phyloP scores from a whole-genome alignment of 2,113 vertebrate genomes.

The Colistium nudipinnis region DNA sequence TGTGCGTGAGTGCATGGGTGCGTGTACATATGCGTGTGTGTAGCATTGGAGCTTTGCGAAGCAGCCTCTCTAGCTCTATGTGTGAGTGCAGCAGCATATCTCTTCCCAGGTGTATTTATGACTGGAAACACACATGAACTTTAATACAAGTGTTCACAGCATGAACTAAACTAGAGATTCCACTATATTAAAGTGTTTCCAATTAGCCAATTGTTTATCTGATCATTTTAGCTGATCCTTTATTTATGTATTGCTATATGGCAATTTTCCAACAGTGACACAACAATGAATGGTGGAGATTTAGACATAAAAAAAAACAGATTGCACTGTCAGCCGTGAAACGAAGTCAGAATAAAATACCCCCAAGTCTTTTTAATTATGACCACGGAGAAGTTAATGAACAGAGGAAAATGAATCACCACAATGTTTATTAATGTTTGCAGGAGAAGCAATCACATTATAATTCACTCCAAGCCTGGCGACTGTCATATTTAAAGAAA shows the following conservation, averaged over 20 bases:
- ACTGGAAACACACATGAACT: not conserved
- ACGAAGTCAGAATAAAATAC: no score
- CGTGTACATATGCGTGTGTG: not conserved
- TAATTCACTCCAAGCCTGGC: not conserved
- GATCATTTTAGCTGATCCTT: not conserved
- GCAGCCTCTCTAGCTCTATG: slow-evolving; percentile 17
- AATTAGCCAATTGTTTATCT: not conserved
- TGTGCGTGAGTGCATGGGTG: not conserved
- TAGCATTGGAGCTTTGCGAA: slow-evolving; percentile 1
- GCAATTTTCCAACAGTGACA: no score
- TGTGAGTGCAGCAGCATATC: slow-evolving; percentile 12
- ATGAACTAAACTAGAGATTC: no score
- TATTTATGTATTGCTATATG: no score
- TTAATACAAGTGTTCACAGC: no score
- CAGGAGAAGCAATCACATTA: not conserved
- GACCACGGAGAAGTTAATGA: no score
- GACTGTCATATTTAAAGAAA: not conserved
- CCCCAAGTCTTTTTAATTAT: no score
- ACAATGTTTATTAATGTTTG: not conserved
- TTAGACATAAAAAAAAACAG: no score
- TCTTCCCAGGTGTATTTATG: not conserved
- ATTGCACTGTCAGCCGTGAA: no score
- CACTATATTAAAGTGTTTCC: slow-evolving; percentile 4
- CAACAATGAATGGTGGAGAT: no score
- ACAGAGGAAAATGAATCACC: no score